Base-by-base conservation (phyloP, 2,113 vertebrate genomes). In the Vireo altiloquus region DNA sequence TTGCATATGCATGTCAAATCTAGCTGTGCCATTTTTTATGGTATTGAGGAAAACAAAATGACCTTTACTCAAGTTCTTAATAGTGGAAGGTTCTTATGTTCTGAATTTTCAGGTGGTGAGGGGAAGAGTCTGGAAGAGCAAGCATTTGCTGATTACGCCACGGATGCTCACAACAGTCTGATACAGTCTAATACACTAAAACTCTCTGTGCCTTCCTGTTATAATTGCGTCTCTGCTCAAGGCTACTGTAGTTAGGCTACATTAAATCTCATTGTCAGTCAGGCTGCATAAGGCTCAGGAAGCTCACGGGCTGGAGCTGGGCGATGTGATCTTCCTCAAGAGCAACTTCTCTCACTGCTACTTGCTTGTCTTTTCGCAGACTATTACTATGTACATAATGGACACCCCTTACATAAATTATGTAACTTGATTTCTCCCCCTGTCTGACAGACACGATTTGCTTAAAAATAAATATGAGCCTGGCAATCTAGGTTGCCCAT, bases 1-100 rank as follows among this genome's bases (percentile, higher is more conserved):
- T 98, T 98, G 95, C 97, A 97, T 97, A 96, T 92, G 96, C 87
- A 71, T 94, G 94, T 96, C 95, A 96, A 95, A 92, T 95, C 80
- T 69, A 85, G 79, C 94, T 33, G 6, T 95, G 93, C 95, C 90
- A 50, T 96, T 95, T 97, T 96, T 97, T 95, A 75, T 95, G 87
- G 65, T 85, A 60, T 75, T 52, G 89, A 96, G 89, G 90, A 95
- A 97, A 97, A 97, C 95, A 97, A 94, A 97, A 89, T 97, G 94
- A 98, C 97, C 97, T 98, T 98, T 98, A 97, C 75, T 92, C 72
- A 95, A 95, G 91, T 97, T 97, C 94, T 97, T 96, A 93, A 88
- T 93, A 72, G 83, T 88, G 86, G 88, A 96, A 92, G 89, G 59
- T 87, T 95, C 88, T 95, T 68, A 79, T 31, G 53, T 92, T 97